These are phyloP conservation scores for Mus pahari DNA, from an alignment of 2,113 vertebrate genomes.

Conservation along the genomic window DNA sequence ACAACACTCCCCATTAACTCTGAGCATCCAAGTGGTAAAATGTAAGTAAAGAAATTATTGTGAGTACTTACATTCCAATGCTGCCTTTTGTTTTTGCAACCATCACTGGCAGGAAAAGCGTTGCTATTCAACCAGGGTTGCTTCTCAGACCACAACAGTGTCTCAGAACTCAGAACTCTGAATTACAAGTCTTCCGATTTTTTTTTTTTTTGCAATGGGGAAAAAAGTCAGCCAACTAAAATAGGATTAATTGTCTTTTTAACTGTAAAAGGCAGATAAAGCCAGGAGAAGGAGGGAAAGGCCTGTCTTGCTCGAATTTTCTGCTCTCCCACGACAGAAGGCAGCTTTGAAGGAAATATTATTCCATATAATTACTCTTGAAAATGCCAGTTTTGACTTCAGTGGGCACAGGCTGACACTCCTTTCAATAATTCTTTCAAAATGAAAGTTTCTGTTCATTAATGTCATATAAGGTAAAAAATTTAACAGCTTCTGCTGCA, in stretches of 20 bases:
- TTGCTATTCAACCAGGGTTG: neutral
- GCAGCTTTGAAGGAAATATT: conserved; percentile 66
- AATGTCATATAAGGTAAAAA: conserved; percentile 68
- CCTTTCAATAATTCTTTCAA: conserved; percentile 60
- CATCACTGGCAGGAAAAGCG: neutral
- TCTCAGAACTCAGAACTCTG: conserved; percentile 32
- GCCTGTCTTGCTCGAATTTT: conserved; percentile 60
- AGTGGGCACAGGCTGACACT: conserved; percentile 55
- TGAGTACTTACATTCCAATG: conserved; percentile 34
- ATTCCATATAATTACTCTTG: conserved; percentile 39
- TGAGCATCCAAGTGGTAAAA: neutral
- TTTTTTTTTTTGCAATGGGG: neutral
- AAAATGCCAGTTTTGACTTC: conserved; percentile 65
- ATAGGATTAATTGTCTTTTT: conserved; percentile 61
- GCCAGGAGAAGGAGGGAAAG: neutral
- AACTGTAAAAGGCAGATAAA: conserved; percentile 55
- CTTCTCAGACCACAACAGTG: neutral
- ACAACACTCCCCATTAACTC: neutral
- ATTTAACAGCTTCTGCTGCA: conserved; percentile 60
- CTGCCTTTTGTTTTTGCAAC: conserved; percentile 6
- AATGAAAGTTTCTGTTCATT: conserved; percentile 64
- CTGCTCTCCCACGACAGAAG: conserved; percentile 47
- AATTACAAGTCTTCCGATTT: neutral
- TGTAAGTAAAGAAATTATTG: conserved; percentile 50
- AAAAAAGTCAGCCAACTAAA: conserved; percentile 51